A percentile compares a stretch with the other conserved stretches of the same genome.
Evolutionary conservation across 2,797 vertebrate species (phyloP).

Genomic region (Galaxias olidus): DNA sequence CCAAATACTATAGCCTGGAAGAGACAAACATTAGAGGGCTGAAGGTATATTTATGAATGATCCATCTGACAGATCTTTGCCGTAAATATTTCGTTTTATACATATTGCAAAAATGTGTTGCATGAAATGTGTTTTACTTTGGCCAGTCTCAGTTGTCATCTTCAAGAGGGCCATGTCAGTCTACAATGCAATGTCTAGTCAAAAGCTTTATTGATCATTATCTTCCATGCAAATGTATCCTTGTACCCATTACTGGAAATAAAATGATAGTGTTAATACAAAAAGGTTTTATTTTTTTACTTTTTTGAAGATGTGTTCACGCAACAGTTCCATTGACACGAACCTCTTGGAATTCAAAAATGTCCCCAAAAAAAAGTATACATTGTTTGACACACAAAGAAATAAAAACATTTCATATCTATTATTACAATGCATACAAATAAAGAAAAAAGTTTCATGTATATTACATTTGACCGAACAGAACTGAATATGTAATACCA

Average conservation of each 20-base stretch:
- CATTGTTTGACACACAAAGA: conserved; percentile 33
- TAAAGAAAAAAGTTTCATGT: conserved; percentile 19
- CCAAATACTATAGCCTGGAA: no score
- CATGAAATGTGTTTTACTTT: not conserved
- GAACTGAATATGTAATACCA: conserved; percentile 16
- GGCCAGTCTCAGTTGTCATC: not conserved
- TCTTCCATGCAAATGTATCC: conserved; percentile 57
- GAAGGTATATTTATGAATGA: no score
- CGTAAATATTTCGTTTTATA: no score
- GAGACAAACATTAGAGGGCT: no score
- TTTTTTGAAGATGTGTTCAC: conserved; percentile 28
- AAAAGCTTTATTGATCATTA: conserved; percentile 1
- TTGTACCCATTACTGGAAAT: conserved; percentile 56
- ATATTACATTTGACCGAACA: conserved; percentile 17
- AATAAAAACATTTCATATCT: conserved; percentile 12
- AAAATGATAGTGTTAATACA: conserved; percentile 60
- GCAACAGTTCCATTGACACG: conserved; percentile 46
- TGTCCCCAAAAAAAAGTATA: conserved; percentile 32
- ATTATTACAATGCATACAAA: conserved; percentile 22
- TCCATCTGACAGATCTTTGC: no score
- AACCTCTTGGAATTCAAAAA: conserved; percentile 46
- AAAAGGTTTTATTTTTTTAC: conserved; percentile 43
- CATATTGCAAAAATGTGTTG: not conserved
- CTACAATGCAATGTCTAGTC: not conserved
- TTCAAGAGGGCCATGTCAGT: no score